Evolutionary conservation across 2,888 invertebrate species (phyloP).

Genomic region (Drosophila nr. perissopoda): DNA sequence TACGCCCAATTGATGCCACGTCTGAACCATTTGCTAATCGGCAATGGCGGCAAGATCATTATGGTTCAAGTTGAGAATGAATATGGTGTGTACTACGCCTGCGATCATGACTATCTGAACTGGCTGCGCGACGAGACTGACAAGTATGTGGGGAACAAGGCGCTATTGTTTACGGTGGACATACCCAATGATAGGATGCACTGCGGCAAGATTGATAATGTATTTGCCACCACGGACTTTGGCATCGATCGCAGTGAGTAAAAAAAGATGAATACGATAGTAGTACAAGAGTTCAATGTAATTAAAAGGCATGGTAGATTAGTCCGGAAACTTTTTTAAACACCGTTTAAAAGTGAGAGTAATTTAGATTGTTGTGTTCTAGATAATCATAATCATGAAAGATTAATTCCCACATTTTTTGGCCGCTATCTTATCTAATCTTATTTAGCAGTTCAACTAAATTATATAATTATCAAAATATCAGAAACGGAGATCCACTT

Average conservation of each 20-base stretch:
- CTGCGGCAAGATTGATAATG: conserved; percentile 90
- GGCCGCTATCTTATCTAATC: neutral
- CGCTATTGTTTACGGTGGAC: conserved; percentile 93
- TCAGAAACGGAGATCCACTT: neutral
- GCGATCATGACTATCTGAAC: conserved; percentile 89
- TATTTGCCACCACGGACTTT: conserved; percentile 92
- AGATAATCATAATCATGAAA: neutral
- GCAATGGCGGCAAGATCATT: conserved; percentile 93
- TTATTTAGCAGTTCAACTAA: neutral
- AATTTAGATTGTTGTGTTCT: neutral
- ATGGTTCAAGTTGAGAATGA: conserved; percentile 96
- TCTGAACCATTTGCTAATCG: conserved; percentile 85
- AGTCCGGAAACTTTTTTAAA: neutral
- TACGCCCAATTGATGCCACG: conserved; percentile 86
- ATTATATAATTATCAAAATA: no score
- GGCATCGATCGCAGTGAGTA: conserved; percentile 86
- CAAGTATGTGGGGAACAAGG: conserved; percentile 83
- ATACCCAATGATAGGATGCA: conserved; percentile 86
- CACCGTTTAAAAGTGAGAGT: neutral
- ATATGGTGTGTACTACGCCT: conserved; percentile 92
- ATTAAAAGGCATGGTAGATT: neutral
- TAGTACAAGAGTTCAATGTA: neutral
- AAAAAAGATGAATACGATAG: neutral
- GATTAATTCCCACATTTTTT: neutral
- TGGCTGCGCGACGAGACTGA: conserved; percentile 89